Percentiles rank a stretch among this genome's conserved stretches.
Evolutionary conservation across 2,113 vertebrate genomes (phyloP).

Genomic region (Excalfactoria chinensis): DNA sequence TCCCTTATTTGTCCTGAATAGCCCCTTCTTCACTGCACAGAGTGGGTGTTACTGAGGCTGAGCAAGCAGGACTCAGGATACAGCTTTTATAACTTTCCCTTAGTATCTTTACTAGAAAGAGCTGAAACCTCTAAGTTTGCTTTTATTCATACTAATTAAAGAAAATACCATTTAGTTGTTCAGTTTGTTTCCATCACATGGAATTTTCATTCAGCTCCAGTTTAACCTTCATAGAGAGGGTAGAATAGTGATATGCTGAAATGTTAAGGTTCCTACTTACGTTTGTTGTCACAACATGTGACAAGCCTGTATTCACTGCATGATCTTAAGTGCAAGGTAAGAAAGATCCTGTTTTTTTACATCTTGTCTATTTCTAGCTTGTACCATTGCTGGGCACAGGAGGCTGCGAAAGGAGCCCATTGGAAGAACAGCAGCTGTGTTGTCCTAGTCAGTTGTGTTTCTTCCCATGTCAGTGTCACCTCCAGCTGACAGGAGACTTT

Average conservation of each 20-base stretch:
- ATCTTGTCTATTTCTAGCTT: neutral
- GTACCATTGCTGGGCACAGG: neutral
- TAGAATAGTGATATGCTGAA: neutral
- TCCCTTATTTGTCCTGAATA: neutral
- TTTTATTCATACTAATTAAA: neutral
- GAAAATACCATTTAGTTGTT: neutral
- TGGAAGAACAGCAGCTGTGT: too few species aligned
- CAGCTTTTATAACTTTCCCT: neutral
- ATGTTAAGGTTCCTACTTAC: neutral
- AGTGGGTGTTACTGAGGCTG: neutral
- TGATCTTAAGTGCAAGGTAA: neutral
- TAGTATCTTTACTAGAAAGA: neutral
- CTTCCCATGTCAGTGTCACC: neutral
- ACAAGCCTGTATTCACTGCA: neutral
- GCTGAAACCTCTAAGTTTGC: neutral
- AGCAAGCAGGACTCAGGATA: neutral
- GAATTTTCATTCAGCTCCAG: neutral
- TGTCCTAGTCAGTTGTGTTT: neutral
- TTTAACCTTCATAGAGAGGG: neutral
- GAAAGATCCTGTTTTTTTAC: neutral
- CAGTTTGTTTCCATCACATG: neutral
- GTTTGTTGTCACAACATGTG: neutral
- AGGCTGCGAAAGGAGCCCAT: neutral
- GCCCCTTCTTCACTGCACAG: neutral
- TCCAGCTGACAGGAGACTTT: neutral